Evolutionary conservation across 2,113 vertebrate species (phyloP), one percentile per base, ranked within the genome.

Genomic region (Synchiropus splendidus): DNA sequence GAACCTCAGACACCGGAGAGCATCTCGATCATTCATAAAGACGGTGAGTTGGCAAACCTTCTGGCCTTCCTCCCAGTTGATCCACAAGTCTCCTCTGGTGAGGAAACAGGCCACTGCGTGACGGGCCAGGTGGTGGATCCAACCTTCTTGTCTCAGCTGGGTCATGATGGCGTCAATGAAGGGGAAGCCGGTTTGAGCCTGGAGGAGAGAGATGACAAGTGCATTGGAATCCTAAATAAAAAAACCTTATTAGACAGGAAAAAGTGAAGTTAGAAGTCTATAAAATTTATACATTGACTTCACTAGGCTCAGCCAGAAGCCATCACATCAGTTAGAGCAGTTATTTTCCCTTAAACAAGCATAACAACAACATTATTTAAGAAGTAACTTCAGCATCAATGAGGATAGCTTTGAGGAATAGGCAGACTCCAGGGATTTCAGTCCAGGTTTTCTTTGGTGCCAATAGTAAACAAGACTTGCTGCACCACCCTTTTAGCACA

Each of bases 141-240:
- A 88, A 14, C 83, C 82, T 58, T 87, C 75, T 5, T 62, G 55
- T 17, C 69, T 67, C 36, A 86, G 67, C 79, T 88, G 85, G 9
- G 70, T 85, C 83, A 82, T 82, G 51, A 83, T 82, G 62, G 83
- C 74, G 0, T 86, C 79, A 2, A 83, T 85, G 21, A 85, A 85
- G 9, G 78, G 78, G 17, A 71, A 86, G 14, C 80, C 82, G 1
- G 75, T 84, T 1, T 36, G 64, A 36, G 75, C 81, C 78, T 87
- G 49, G 1, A 10, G 1, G 17, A 45, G 36, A 54, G 1, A 37
- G 12, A 67, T 5, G 3, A 18, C 0, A 37, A 32, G 3, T 38
- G 5, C n/a, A 38, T 1, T 18, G 12, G 4, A 50, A 42, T 2
- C 6, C 14, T 36, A 13, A n/a, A n/a, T 36, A 36, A 9, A 3